A percentile compares a stretch with the other conserved stretches of the same genome.
Evolutionary conservation across 2,888 invertebrate genomes (phyloP).

Genomic region (Drosophila sordidula): DNA sequence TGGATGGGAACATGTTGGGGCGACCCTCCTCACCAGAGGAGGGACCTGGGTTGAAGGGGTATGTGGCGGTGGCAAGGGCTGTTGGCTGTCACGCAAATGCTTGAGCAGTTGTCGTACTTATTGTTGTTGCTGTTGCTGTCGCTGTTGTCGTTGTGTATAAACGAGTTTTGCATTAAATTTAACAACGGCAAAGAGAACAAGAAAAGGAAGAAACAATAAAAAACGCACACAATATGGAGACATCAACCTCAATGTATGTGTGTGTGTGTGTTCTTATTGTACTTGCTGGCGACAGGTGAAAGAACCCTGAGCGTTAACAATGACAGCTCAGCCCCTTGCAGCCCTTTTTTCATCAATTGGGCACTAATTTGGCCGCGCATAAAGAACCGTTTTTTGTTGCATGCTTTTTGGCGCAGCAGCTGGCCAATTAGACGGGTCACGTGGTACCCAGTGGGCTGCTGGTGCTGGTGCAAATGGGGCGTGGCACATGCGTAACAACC

Average conservation of each 20-base stretch:
- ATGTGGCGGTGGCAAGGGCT: not conserved
- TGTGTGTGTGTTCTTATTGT: conserved; percentile 1
- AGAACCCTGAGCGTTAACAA: conserved; percentile 49
- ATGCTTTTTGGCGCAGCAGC: conserved; percentile 25
- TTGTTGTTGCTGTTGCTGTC: not conserved
- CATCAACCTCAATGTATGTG: conserved; percentile 32
- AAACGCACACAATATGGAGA: conserved; percentile 61
- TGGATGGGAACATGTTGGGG: not conserved
- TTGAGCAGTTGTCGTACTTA: conserved; percentile 29
- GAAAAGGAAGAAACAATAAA: conserved; percentile 12
- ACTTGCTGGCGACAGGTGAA: conserved; percentile 56
- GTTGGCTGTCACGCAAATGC: conserved; percentile 62
- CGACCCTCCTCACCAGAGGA: not conserved
- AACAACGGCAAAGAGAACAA: conserved; percentile 46
- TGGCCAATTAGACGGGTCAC: conserved; percentile 23
- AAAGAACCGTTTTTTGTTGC: conserved; percentile 3
- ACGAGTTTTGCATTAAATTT: conserved; percentile 66
- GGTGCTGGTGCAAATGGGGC: conserved; percentile 9
- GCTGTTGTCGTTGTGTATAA: not conserved
- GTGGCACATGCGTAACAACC: not conserved
- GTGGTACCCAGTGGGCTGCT: not conserved
- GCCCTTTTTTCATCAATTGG: conserved; percentile 12
- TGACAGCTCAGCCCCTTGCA: conserved; percentile 40
- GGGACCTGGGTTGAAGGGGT: not conserved
- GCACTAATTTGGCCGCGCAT: conserved; percentile 48